These are phyloP conservation scores for Pygocentrus nattereri DNA, from an alignment of 2,797 vertebrate genomes.

Conservation along the genomic window DNA sequence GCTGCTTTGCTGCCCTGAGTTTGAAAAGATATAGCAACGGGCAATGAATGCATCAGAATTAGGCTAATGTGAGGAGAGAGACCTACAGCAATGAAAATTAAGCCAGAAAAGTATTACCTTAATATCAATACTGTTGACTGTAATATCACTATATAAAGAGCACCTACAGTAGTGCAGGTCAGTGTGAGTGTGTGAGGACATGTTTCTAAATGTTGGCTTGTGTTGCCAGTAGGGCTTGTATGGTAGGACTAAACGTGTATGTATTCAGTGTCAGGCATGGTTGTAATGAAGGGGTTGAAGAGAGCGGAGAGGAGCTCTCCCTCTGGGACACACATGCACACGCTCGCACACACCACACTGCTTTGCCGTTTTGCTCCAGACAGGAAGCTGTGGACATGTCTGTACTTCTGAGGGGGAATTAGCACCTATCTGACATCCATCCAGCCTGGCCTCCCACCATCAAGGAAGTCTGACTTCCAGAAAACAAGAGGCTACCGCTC, in stretches of 20 bases:
- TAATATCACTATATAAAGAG: not conserved
- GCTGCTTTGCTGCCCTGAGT: not conserved
- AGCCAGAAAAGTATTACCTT: not conserved
- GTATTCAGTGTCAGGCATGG: slow-evolving; percentile 25
- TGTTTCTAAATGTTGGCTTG: slow-evolving; percentile 12
- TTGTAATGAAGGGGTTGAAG: slow-evolving; percentile 41
- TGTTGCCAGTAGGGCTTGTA: not conserved
- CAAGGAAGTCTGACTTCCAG: slow-evolving; percentile 55
- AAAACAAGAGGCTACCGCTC: slow-evolving; percentile 36
- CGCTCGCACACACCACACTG: not conserved
- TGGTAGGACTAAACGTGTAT: slow-evolving; percentile 22
- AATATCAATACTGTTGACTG: not conserved
- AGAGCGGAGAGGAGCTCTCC: not conserved
- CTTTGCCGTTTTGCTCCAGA: slow-evolving; percentile 34
- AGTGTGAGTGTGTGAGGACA: slow-evolving; percentile 1
- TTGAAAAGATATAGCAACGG: not conserved
- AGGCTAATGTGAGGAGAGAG: not conserved
- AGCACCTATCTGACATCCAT: slow-evolving; percentile 49
- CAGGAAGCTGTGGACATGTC: slow-evolving; percentile 51
- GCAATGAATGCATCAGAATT: not conserved
- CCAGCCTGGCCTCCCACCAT: slow-evolving; percentile 50
- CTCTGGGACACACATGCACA: not conserved
- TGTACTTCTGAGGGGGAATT: slow-evolving; percentile 53
- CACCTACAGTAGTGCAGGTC: not conserved
- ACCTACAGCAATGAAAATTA: not conserved